Conservation (phyloP, 1,140 invertebrate species). For the Oncopodura yosiiana region DNA sequence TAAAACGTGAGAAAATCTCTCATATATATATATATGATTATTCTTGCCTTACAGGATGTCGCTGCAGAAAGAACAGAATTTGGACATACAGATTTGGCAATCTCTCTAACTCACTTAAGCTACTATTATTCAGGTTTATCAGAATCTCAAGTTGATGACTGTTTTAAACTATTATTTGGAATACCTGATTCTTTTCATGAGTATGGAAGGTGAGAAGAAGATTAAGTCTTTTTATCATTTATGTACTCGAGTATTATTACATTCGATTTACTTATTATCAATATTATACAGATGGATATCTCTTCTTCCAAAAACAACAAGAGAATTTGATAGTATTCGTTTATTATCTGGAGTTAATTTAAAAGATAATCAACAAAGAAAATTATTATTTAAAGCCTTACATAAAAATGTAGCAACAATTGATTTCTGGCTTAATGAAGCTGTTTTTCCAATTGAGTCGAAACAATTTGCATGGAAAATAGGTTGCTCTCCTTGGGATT, state of each 20-base stretch:
- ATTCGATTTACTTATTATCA: too few species aligned
- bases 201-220: background rate
- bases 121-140: slow-evolving; percentile 32
- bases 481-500: slow-evolving; percentile 21
- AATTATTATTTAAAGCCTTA: slow-evolving; percentile 16
- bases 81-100: slow-evolving; percentile 32
- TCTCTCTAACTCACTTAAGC: slow-evolving; percentile 25
- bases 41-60: too few species aligned
- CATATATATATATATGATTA: too few species aligned
- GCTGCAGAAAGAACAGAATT: slow-evolving; percentile 33
- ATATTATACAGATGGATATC: background rate
- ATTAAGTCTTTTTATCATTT: background rate
- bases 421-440: slow-evolving; percentile 21
- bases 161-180: slow-evolving; percentile 6
- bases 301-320: background rate
- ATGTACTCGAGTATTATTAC: too few species aligned
- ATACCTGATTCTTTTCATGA: background rate
- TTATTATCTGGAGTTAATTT: slow-evolving; percentile 18
- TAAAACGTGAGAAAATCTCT: too few species aligned
- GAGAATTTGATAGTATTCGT: slow-evolving; percentile 4
- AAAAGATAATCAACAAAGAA: slow-evolving; percentile 17
- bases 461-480: slow-evolving; percentile 25
- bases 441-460: slow-evolving; percentile 21
- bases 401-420: slow-evolving; percentile 11
- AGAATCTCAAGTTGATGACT: slow-evolving; percentile 18